phyloP scores from a whole-genome alignment of 2,113 vertebrate genomes.

The Sylvia atricapilla region DNA sequence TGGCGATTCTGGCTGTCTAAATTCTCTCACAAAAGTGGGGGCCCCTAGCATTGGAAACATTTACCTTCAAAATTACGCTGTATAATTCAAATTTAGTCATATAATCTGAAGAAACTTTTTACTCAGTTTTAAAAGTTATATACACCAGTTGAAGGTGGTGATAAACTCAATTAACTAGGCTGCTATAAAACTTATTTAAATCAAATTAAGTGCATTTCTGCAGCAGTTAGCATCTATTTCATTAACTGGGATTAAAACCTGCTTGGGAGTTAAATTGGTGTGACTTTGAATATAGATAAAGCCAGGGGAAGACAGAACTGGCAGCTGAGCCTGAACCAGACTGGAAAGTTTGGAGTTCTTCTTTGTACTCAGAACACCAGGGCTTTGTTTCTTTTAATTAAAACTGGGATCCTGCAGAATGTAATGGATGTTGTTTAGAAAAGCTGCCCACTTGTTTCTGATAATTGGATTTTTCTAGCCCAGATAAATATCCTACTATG shows the following conservation, averaged over 20 bases:
- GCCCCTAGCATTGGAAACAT: not conserved
- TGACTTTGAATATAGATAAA: constrained; percentile 60
- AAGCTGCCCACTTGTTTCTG: constrained; percentile 15
- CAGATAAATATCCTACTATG: constrained; percentile 59
- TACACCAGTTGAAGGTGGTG: not conserved
- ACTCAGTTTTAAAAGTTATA: not conserved
- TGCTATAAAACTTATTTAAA: constrained; percentile 48
- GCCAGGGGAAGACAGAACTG: constrained; percentile 25
- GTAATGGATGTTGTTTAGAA: constrained; percentile 39
- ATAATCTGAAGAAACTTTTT: not conserved
- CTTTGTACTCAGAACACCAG: constrained; percentile 49
- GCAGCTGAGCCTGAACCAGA: constrained; percentile 9
- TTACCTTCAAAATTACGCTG: not conserved
- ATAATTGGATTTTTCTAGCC: constrained; percentile 67
- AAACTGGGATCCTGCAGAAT: constrained; percentile 41
- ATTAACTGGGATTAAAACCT: constrained; percentile 51
- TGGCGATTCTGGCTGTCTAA: not conserved
- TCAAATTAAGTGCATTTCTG: constrained; percentile 58
- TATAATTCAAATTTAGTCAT: not conserved
- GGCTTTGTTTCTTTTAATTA: constrained; percentile 64
- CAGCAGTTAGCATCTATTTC: constrained; percentile 57
- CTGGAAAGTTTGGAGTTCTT: not conserved
- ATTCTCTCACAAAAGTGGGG: not conserved
- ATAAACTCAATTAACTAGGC: constrained; percentile 56
- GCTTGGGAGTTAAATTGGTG: constrained; percentile 40